Base-by-base conservation (phyloP, 2,888 invertebrate species). In the Stenolophus ochropezus region DNA sequence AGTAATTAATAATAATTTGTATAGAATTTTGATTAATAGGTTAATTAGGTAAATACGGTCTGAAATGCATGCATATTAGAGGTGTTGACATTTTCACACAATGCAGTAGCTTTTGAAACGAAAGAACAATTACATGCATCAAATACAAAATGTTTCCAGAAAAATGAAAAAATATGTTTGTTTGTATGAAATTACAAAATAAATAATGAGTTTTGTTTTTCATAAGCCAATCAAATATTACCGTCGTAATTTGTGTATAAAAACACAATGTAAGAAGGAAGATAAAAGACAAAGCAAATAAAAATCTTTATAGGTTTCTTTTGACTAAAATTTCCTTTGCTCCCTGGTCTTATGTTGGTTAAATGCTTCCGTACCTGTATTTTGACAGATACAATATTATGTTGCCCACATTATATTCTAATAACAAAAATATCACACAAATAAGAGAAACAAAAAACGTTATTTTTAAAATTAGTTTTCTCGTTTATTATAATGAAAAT, bases 401-500 rank as follows among this genome's bases (percentile, higher is more conserved):
- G 47, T 23, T 51, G 14, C 25, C 25, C 33, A 79, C 65, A 79
- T 79, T 80, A 71, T 25, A 69, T 78, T 49, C 23, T 78, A 78
- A 78, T 78, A 78, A 78, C 47, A 56, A 56, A 61, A 77, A 61
- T 33, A 33, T 65, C 5, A 27, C 61, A 42, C 47, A 23, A 47
- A 33, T 58, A 61, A 78, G 47, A 78, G 18, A 56, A 69, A 77
- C n/a, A 42, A 49, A 56, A 79, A 73, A 73, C 65, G 21, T 42
- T 73, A 33, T 80, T 80, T 56, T 80, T 80, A 25, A 80, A 80
- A 80, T 80, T 80, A 80, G 71, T 80, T 80, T 56, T 18, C 71
- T 80, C 80, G 18, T 80, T 73, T 80, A 80, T 80, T 73, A 73
- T 80, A 73, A 80, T 80, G 80, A 80, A 80, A 80, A 80, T 73